A percentile compares a stretch with the other conserved stretches of the same genome.
Evolutionary conservation across 2,888 invertebrate genomes (phyloP).

Genomic region (Drosophila subquinaria): DNA sequence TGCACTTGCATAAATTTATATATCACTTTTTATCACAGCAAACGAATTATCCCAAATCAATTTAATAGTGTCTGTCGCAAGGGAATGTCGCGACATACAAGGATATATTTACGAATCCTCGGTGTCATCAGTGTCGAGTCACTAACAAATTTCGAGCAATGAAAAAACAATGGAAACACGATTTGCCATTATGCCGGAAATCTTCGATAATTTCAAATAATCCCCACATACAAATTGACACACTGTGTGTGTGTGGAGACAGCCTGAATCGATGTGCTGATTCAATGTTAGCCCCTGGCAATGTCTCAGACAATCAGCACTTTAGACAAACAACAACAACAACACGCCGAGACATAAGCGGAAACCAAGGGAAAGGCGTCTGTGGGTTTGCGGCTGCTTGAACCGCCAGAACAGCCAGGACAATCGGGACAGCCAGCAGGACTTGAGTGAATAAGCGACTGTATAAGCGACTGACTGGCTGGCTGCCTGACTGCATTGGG

Average conservation of each 20-base stretch:
- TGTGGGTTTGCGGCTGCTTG: slow-evolving; percentile 45
- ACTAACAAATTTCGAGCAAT: slow-evolving; percentile 64
- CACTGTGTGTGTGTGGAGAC: slow-evolving; percentile 8
- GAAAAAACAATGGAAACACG: slow-evolving; percentile 70
- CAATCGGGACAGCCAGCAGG: slow-evolving; percentile 6
- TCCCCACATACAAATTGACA: slow-evolving; percentile 46
- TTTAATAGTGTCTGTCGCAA: slow-evolving; percentile 29
- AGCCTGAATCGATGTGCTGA: slow-evolving; percentile 39
- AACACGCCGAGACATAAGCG: slow-evolving; percentile 24
- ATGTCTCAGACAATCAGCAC: slow-evolving; percentile 67
- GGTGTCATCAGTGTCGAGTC: slow-evolving; percentile 53
- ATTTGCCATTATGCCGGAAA: slow-evolving; percentile 75
- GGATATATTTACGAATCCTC: slow-evolving; percentile 46
- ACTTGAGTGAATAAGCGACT: slow-evolving; percentile 60
- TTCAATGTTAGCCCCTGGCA: slow-evolving; percentile 48
- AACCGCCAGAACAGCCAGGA: slow-evolving; percentile 32
- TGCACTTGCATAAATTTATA: slow-evolving; percentile 3
- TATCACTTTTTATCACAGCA: slow-evolving; percentile 31
- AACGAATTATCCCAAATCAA: slow-evolving; percentile 45
- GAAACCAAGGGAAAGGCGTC: slow-evolving; percentile 46
- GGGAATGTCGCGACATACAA: slow-evolving; percentile 31
- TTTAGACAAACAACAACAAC: slow-evolving; percentile 34
- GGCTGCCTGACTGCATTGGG: slow-evolving; percentile 42
- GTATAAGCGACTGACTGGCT: slow-evolving; percentile 43
- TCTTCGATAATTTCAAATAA: slow-evolving; percentile 80